Evolutionary conservation across 2,113 vertebrate species (phyloP).

Genomic region (Neolamprologus kungweensis): DNA sequence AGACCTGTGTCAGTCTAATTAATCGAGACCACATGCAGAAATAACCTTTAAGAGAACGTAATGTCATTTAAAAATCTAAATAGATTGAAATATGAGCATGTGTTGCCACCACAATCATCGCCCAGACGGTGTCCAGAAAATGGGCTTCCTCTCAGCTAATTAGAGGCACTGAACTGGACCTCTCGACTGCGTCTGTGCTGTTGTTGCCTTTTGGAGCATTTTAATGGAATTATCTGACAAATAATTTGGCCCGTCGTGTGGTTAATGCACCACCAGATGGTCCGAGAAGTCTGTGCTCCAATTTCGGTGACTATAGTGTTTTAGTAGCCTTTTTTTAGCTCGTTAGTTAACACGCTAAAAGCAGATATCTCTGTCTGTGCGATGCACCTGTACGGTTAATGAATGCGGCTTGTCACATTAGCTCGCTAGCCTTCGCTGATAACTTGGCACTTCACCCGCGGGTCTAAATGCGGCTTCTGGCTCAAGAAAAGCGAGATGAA

Average conservation of each 20-base stretch:
- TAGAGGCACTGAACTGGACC: background rate
- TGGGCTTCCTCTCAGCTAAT: background rate
- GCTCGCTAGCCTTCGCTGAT: background rate
- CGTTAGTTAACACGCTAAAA: background rate
- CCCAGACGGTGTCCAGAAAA: background rate
- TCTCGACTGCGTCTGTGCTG: background rate
- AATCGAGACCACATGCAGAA: accelerated
- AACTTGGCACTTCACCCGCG: background rate
- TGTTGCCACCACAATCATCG: background rate
- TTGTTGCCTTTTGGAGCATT: background rate
- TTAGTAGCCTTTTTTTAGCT: background rate
- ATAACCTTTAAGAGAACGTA: background rate
- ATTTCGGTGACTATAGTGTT: background rate
- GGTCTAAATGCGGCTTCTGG: background rate
- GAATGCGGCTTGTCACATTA: background rate
- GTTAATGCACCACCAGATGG: background rate
- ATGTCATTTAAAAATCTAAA: background rate
- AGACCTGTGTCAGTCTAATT: background rate
- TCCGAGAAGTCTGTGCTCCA: background rate
- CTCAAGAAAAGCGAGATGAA: background rate
- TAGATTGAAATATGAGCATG: background rate
- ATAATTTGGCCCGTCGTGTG: background rate
- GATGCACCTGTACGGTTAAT: background rate
- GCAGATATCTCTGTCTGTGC: background rate
- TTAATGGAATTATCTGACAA: background rate